Conservation (phyloP, 2,113 vertebrate species). For the Spea bombifrons region DNA sequence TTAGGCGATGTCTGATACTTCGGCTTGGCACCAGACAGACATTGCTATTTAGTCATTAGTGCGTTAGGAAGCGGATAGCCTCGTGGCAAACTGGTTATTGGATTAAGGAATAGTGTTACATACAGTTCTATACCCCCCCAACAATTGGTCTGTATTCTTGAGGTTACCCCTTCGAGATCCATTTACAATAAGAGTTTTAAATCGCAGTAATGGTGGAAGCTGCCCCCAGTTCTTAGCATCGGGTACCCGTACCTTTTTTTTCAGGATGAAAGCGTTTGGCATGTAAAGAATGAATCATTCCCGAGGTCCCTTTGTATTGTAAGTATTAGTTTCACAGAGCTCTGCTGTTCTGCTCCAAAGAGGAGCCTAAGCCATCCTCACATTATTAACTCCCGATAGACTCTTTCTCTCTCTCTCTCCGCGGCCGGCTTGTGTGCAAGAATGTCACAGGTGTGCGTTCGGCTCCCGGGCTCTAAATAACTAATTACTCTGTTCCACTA, state of each 20-base stretch:
- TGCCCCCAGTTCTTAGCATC: not conserved
- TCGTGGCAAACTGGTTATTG: not conserved
- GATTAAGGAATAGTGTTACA: not conserved
- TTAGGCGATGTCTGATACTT: no score
- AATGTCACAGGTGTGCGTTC: slow-evolving; percentile 17
- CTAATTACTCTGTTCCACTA: slow-evolving; percentile 34
- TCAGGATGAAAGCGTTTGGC: slow-evolving; percentile 8
- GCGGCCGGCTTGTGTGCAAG: slow-evolving; percentile 11
- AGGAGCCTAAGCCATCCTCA: not conserved
- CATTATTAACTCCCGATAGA: slow-evolving; percentile 23
- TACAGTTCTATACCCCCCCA: not conserved
- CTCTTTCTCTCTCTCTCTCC: slow-evolving; percentile 1
- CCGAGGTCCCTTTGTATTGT: not conserved
- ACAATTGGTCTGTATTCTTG: not conserved
- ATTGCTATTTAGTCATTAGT: no score
- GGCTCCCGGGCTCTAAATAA: slow-evolving; percentile 12
- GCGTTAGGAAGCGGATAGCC: no score
- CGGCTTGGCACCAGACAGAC: no score
- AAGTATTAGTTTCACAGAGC: slow-evolving; percentile 12
- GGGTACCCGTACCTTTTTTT: slow-evolving; percentile 5
- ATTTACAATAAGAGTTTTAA: not conserved
- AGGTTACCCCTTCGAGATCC: not conserved
- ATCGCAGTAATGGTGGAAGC: not conserved
- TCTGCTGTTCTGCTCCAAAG: slow-evolving; percentile 16
- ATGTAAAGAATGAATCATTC: slow-evolving; percentile 19